Base-by-base conservation (phyloP, 1,140 invertebrate genomes). In the Drosophila pseudoobscura region DNA sequence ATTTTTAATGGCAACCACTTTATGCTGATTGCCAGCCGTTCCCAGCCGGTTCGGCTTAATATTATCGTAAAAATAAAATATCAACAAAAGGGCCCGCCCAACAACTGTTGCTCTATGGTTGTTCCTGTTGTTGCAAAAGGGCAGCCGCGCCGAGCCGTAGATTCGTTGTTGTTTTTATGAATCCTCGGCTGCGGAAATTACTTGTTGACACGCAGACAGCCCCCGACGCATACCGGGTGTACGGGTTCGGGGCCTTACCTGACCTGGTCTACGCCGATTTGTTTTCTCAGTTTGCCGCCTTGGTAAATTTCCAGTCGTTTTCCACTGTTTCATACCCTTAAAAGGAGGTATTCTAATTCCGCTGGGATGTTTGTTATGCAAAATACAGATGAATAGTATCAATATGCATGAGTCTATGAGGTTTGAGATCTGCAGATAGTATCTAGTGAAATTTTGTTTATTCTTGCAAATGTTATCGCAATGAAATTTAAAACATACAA, bases 1-100 rank as follows among this genome's bases (percentile, higher is more conserved):
- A 85, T 87, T 85, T 87, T 87, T 87, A 85, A 85, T 87, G 74
- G 74, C 74, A 78, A 82, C 82, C 82, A 85, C 82, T 85, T 85
- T 85, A 85, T 85, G 82, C 82, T 87, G 82, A 85, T 85, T 85
- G 82, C 82, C 80, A 62, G 66, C 35, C 63, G 50, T 52, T 45
- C 53, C 15, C 68, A 46, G 68, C 62, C 64, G 77, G 51, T 64
- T 77, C 53, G 63, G 66, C 76, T 77, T 85, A 77, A 85, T 85
- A 87, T 87, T 85, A 85, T 85, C 82, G 82, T 85, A 80, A 85
- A 87, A 75, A 83, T 72, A 84, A 84, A 51, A 87, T 61, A 75
- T 55, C 73, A 75, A 75, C 62, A 68, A 61, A 63, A 73, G 58
- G 6, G 24, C 3, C 24, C 54, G 58, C 62, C 26, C 71, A 15